Conservation (phyloP, 2,113 vertebrate species). For the Hypanus sabinus region DNA sequence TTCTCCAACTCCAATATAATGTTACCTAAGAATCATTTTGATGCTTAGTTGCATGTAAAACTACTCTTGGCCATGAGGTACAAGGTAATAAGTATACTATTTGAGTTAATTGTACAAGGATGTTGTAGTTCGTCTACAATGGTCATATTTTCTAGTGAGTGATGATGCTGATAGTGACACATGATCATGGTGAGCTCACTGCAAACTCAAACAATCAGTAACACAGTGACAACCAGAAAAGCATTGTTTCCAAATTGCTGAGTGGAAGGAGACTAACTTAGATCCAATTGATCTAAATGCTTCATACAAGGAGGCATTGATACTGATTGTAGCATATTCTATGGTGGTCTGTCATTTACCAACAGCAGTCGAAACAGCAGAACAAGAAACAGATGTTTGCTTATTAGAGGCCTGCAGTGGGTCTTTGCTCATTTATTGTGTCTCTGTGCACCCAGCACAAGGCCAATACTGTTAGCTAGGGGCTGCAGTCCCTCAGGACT, state of each 20-base stretch:
- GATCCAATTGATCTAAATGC: not conserved
- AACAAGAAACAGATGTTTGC: slow-evolving; percentile 28
- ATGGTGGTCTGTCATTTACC: slow-evolving; percentile 19
- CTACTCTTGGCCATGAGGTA: not conserved
- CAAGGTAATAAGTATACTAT: not conserved
- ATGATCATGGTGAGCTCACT: not conserved
- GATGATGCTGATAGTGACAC: not conserved
- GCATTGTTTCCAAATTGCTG: slow-evolving; percentile 2
- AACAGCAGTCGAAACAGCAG: slow-evolving; percentile 6
- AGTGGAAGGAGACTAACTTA: slow-evolving; percentile 2
- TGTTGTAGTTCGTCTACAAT: not conserved
- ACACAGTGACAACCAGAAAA: slow-evolving; percentile 9
- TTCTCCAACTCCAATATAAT: not conserved
- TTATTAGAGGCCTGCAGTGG: slow-evolving; percentile 6
- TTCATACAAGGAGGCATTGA: slow-evolving; percentile 8
- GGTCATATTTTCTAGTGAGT: not conserved
- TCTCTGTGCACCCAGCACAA: not conserved
- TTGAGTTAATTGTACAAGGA: not conserved
- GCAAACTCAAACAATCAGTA: not conserved
- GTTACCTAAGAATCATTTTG: not conserved
- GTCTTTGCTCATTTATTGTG: slow-evolving; percentile 7
- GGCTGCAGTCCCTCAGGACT: not conserved
- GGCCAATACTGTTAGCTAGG: not conserved
- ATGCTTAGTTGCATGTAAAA: not conserved
- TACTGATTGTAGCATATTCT: slow-evolving; percentile 16